Conservation (phyloP, 2,113 vertebrate species). For the Eubucco bourcierii region DNA sequence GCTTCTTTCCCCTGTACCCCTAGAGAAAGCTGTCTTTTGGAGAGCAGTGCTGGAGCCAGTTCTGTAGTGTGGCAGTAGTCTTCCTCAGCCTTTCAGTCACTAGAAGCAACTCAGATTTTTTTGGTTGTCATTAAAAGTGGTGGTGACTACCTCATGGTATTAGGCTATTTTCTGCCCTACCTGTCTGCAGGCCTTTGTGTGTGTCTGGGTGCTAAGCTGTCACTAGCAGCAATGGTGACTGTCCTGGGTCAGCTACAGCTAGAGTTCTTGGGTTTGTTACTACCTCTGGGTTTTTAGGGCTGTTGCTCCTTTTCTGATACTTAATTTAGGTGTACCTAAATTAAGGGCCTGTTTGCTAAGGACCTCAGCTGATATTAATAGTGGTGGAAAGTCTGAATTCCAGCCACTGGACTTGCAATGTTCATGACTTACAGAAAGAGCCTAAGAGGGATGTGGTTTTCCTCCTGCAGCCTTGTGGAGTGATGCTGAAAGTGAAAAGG, state of each 20-base stretch:
- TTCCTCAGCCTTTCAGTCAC: background rate
- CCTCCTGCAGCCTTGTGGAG: background rate
- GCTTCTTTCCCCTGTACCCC: background rate
- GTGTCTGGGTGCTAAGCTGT: background rate
- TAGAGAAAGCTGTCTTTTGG: background rate
- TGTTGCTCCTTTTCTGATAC: background rate
- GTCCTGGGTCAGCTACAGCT: background rate
- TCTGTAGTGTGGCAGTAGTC: background rate
- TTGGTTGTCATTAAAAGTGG: background rate
- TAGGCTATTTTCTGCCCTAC: accelerated
- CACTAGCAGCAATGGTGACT: background rate
- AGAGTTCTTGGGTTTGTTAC: background rate
- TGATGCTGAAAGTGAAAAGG: background rate
- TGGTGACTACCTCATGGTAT: background rate
- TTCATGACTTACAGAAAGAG: background rate
- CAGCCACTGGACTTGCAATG: background rate
- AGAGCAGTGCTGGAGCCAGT: background rate
- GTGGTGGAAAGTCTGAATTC: background rate
- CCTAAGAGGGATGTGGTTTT: background rate
- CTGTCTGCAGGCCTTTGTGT: background rate
- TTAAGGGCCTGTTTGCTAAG: background rate
- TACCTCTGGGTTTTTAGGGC: background rate
- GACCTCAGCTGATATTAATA: background rate
- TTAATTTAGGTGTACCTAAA: background rate
- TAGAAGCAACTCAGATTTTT: background rate